These are phyloP conservation scores for Aleiodes alternator DNA, from an alignment of 2,888 invertebrate species.

Conservation along the genomic window DNA sequence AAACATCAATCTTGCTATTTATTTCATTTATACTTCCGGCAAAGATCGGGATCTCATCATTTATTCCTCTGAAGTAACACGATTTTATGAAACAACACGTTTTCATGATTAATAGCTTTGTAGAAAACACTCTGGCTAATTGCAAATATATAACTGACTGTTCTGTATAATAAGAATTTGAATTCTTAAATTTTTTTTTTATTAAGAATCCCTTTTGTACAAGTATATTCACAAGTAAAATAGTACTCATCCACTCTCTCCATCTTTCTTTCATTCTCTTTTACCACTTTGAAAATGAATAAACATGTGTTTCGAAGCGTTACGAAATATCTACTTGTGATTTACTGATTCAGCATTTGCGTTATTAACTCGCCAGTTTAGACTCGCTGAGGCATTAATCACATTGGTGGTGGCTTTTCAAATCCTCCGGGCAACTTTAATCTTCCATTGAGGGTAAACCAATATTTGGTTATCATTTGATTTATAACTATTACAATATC, in stretches of 20 bases:
- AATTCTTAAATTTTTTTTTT: neutral
- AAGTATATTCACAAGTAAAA: slow-evolving; percentile 11
- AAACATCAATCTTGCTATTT: neutral
- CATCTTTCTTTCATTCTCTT: too few relatives aligned
- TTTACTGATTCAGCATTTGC: slow-evolving; percentile 46
- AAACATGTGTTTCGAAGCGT: slow-evolving; percentile 35
- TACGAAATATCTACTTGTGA: slow-evolving; percentile 48
- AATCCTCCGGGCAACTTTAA: slow-evolving; percentile 15
- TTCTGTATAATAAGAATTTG: slow-evolving; percentile 10
- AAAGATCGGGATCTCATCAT: slow-evolving; percentile 47
- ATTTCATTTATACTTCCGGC: slow-evolving; percentile 37
- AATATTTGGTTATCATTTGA: slow-evolving; percentile 42
- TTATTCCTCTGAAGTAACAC: slow-evolving; percentile 37
- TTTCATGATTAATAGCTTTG: slow-evolving; percentile 39
- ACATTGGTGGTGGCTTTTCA: slow-evolving; percentile 16
- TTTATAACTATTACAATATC: slow-evolving; percentile 27
- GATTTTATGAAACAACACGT: slow-evolving; percentile 40
- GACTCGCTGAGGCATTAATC: slow-evolving; percentile 48
- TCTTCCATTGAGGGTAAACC: slow-evolving; percentile 29
- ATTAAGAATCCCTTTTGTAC: slow-evolving; percentile 21
- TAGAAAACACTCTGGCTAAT: slow-evolving; percentile 30
- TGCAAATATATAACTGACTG: slow-evolving; percentile 29
- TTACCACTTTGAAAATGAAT: slow-evolving; percentile 18
- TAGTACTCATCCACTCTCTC: neutral
- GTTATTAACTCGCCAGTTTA: slow-evolving; percentile 48